Base-by-base conservation (phyloP, 2,888 invertebrate genomes). In the Bembecia ichneumoniformis region DNA sequence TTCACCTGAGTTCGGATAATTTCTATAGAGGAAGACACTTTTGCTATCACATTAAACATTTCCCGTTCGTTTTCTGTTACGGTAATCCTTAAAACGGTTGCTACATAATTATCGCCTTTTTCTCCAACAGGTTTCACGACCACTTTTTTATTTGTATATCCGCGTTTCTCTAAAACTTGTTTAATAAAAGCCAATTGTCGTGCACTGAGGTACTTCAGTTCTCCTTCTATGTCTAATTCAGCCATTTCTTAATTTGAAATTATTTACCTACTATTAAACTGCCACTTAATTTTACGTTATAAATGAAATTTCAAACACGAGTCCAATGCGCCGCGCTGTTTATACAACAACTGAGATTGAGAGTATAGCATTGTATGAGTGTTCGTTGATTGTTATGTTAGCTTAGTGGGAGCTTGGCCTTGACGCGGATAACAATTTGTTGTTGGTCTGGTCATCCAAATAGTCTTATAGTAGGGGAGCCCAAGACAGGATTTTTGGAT, bases 81-180 rank as follows among this genome's bases (percentile, higher is more conserved):
- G n/a, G n/a, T 7, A n/a, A 40, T 1, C 14, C 40, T 40, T 40
- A 40, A 40, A 40, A 40, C 40, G 14, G 13, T 40, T 1, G 40
- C 40, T 13, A 40, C 10, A 14, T 40, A 40, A 14, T 40, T 40
- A 40, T 40, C 40, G 14, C 40, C 94, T 14, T n/a, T 40, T n/a
- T n/a, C 14, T n/a, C 40, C 40, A 10, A 40, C 40, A 5, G 40
- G 40, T 40, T 40, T 14, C 14, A 14, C 40, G 4, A 40, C n/a
- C 4, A 40, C 14, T 13, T n/a, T 40, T 40, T 14, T 10, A 14
- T 40, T 40, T 14, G 5, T 40, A n/a, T 13, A 13, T 14, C 40
- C 40, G 9, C 14, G n/a, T 40, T 40, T 40, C 11, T n/a, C 40
- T 40, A 40, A 40, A 14, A 40, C 13, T 9, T 40, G 11, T 40